phyloP scores from a whole-genome alignment of 1,140 invertebrate genomes.

The Drosophila navojoa region DNA sequence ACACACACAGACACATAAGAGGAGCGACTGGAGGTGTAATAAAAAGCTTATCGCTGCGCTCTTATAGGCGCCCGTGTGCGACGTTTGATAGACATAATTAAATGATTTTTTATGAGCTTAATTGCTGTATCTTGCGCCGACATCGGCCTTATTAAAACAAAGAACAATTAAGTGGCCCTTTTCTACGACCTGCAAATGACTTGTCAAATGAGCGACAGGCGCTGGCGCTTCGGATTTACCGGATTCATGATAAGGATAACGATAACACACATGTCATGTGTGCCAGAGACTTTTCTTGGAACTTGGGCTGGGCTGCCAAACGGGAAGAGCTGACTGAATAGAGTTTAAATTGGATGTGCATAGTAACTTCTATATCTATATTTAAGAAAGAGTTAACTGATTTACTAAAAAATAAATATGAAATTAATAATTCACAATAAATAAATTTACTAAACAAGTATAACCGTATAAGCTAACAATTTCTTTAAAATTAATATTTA shows the following conservation, averaged over 20 bases:
- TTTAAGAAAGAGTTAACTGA: no score
- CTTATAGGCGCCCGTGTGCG: conserved; percentile 59
- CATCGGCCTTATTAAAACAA: conserved; percentile 63
- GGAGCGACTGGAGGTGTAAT: conserved; percentile 54
- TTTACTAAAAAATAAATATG: no score
- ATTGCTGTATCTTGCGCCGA: conserved; percentile 64
- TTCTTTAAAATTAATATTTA: no score
- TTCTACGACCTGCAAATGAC: conserved; percentile 73
- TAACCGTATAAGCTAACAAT: no score
- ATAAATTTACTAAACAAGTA: no score
- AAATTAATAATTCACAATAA: no score
- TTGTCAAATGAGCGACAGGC: conserved; percentile 65
- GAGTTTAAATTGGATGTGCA: no score
- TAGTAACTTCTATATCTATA: no score
- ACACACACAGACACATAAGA: conserved; percentile 19
- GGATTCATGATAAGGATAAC: neutral
- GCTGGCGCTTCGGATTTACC: conserved; percentile 15
- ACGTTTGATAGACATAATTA: conserved; percentile 75
- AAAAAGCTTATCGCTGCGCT: conserved; percentile 69
- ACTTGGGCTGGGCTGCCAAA: conserved; percentile 9
- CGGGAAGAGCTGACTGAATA: no score
- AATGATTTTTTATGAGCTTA: conserved; percentile 79
- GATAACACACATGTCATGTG: conserved; percentile 39
- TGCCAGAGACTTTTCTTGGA: conserved; percentile 23
- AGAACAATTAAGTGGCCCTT: conserved; percentile 67